Evolutionary conservation across 2,888 invertebrate genomes (phyloP), one percentile per base, ranked within the genome.

Genomic region (Leptinotarsa peninsularis): DNA sequence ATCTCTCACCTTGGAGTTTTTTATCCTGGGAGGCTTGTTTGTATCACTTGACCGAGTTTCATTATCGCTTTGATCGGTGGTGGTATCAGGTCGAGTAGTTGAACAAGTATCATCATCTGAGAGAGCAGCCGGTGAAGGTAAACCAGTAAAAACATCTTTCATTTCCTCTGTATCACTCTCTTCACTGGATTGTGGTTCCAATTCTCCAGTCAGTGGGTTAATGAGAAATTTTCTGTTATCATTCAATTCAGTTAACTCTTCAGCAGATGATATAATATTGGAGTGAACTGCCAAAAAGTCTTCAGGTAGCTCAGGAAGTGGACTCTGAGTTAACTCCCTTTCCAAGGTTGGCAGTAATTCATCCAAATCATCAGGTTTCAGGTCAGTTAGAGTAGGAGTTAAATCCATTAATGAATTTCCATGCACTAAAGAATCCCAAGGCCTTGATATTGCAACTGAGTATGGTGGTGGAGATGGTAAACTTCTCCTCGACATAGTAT

Each of bases 191-290:
- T 94, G 94, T 3, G 94, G 93, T 84, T 96, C 96, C 84, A 97
- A 90, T 85, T 95, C 94, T 58, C 96, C 95, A 79, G 97, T 96
- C 78, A 96, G 90, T 0, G 97, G 96, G 90, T 97, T 97, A 82
- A 97, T 96, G 66, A 97, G 92, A 90, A 95, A 95, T 89, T 95
- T 95, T 84, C 93, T 91, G 87, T 91, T 92, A 85, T 93, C 93
- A 67, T 79, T 77, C 4, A 73, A 93, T 76, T 91, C 50, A 3
- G 74, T 69, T 18, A 75, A 90, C 91, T 92, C 76, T 23, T 76
- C 73, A 0, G 75, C 74, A 4, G 76, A 75, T 4, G 79, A 76
- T 33, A 75, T 77, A 23, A 81, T 74, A 67, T 72, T 75, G 67
- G 81, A 76, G 49, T 77, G 78, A 13, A 73, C 79, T 33, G 79